Evolutionary conservation across 92 coral and sea anemone genomes (phyloP).

Genomic region (Porites evermanni): DNA sequence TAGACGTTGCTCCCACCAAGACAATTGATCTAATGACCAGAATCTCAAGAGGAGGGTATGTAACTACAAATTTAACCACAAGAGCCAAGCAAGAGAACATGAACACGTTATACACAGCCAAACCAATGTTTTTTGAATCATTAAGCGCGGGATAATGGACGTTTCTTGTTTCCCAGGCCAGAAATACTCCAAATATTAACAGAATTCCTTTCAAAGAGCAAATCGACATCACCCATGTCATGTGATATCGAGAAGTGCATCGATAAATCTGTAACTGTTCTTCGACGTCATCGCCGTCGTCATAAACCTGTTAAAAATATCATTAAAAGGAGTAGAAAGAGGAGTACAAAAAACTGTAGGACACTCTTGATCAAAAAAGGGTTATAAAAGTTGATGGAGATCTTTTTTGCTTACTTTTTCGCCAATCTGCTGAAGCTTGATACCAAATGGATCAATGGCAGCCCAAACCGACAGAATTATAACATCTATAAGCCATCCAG

Average conservation of each 20-base stretch:
- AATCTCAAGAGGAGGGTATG: conserved; percentile 41
- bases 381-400: background rate
- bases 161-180: conserved; percentile 90
- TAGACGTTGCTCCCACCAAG: conserved; percentile 72
- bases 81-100: conserved; percentile 81
- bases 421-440: conserved; percentile 28
- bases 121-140: conserved; percentile 88
- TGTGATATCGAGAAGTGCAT: conserved; percentile 71
- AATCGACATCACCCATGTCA: conserved; percentile 72
- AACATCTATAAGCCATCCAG: conserved; percentile 69
- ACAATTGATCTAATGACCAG: conserved; percentile 62
- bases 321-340: no score
- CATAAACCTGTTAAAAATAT: conserved; percentile 48
- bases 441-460: conserved; percentile 63
- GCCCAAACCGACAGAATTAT: conserved; percentile 76
- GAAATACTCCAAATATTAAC: conserved; percentile 85
- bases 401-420: conserved; percentile 31
- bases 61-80: conserved; percentile 57
- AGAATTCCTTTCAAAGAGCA: conserved; percentile 79
- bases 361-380: background rate
- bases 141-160: conserved; percentile 82
- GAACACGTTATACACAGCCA: conserved; percentile 88
- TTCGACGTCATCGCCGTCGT: conserved; percentile 64
- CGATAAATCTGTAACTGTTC: conserved; percentile 44
- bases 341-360: no score